A percentile compares a stretch with the other conserved stretches of the same genome.
Conservation (phyloP, 2,113 vertebrate species). For the Emberiza fucata region DNA sequence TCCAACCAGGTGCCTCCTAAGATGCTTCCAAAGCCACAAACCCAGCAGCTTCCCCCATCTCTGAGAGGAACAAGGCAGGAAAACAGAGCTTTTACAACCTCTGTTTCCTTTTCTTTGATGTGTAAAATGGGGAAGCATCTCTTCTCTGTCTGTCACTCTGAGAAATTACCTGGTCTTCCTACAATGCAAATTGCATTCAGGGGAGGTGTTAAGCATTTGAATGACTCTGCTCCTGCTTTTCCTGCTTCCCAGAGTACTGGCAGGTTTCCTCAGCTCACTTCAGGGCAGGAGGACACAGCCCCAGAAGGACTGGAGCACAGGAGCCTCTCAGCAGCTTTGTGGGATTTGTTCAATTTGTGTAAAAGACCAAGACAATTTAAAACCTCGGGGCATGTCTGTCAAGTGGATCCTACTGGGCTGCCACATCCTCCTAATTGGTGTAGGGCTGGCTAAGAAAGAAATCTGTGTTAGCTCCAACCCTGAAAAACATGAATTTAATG, state of each 20-base stretch:
- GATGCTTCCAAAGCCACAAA: background rate
- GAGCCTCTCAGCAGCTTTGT: background rate
- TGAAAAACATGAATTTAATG: background rate
- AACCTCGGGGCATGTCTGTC: background rate
- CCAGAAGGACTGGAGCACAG: background rate
- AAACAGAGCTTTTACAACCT: background rate
- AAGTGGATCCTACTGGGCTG: background rate
- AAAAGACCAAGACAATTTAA: background rate
- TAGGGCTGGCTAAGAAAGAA: background rate
- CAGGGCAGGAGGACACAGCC: background rate
- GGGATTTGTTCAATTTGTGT: background rate
- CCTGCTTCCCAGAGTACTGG: background rate
- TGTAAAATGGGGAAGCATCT: background rate
- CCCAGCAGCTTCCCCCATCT: background rate
- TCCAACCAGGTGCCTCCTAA: background rate
- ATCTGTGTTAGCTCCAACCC: background rate
- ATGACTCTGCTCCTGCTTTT: background rate
- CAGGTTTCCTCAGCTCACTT: background rate
- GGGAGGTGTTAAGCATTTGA: background rate
- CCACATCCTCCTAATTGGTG: background rate
- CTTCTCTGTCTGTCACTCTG: background rate
- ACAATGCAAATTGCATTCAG: background rate
- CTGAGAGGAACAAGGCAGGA: background rate
- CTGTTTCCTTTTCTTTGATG: background rate
- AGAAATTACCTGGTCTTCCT: background rate